These are phyloP conservation scores for Pantherophis guttatus DNA, from an alignment of 2,113 vertebrate species.

Conservation along the genomic window DNA sequence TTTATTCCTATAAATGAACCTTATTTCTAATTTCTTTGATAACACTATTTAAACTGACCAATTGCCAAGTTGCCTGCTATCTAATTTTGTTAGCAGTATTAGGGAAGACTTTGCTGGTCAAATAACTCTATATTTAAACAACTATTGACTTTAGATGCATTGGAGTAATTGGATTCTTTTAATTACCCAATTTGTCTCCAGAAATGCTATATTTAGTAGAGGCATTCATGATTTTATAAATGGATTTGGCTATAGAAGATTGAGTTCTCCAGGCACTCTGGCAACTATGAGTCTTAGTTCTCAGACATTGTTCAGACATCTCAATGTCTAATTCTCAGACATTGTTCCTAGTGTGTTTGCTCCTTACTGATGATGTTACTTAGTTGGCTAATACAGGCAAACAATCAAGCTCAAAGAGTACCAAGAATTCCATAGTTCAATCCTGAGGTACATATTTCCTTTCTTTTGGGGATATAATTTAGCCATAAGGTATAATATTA, in stretches of 20 bases:
- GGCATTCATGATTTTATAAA: neutral
- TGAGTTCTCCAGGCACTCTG: neutral
- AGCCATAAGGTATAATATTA: neutral
- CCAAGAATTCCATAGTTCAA: neutral
- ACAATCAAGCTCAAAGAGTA: neutral
- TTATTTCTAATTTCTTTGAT: neutral
- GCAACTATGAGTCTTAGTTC: neutral
- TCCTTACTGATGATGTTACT: neutral
- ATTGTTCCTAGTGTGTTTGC: neutral
- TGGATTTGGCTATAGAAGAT: neutral
- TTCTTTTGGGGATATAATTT: neutral
- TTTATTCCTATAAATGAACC: neutral
- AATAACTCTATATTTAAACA: neutral
- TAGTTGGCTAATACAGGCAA: neutral
- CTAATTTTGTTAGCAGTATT: neutral
- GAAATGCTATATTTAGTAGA: neutral
- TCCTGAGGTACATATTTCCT: neutral
- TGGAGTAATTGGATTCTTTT: neutral
- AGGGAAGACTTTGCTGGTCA: neutral
- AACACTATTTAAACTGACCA: neutral
- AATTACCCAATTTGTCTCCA: neutral
- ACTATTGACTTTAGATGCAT: neutral
- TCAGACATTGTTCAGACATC: too few relatives aligned
- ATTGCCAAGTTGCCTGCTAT: neutral
- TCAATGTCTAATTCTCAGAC: neutral